Percentiles rank a stretch among this genome's conserved stretches.
Evolutionary conservation across 1,140 invertebrate species (phyloP).

Genomic region (Babylonia areolata): DNA sequence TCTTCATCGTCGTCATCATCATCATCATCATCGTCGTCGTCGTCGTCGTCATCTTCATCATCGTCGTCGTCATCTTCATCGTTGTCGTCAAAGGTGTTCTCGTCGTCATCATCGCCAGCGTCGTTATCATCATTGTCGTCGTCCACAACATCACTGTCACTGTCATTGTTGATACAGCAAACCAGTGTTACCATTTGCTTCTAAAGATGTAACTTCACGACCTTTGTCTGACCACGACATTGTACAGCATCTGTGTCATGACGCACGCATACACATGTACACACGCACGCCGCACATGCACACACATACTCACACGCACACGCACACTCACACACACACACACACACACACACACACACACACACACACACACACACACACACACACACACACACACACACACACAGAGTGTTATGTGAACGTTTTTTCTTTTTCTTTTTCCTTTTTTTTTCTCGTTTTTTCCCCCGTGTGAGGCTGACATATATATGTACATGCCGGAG

Average conservation of each 20-base stretch:
- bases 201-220: too few relatives aligned
- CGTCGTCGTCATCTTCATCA: neutral
- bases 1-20: neutral
- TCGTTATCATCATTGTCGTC: neutral
- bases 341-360: neutral
- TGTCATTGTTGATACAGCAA: too few relatives aligned
- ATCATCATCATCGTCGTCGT: neutral
- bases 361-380: neutral
- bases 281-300: neutral
- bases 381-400: constrained; percentile 3
- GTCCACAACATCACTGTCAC: neutral
- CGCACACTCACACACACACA: neutral
- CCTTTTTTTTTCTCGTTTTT: neutral
- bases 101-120: too few relatives aligned
- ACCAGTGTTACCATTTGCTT: too few relatives aligned
- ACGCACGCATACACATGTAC: neutral
- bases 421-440: neutral
- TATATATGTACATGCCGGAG: too few relatives aligned
- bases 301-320: neutral
- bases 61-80: neutral
- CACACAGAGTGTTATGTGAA: neutral
- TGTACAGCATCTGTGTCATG: too few relatives aligned
- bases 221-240: too few relatives aligned
- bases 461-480: too few relatives aligned
- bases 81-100: neutral